A percentile compares a stretch with the other conserved stretches of the same genome.
Conservation (phyloP, 2,888 invertebrate genomes). For the Cancer borealis region DNA sequence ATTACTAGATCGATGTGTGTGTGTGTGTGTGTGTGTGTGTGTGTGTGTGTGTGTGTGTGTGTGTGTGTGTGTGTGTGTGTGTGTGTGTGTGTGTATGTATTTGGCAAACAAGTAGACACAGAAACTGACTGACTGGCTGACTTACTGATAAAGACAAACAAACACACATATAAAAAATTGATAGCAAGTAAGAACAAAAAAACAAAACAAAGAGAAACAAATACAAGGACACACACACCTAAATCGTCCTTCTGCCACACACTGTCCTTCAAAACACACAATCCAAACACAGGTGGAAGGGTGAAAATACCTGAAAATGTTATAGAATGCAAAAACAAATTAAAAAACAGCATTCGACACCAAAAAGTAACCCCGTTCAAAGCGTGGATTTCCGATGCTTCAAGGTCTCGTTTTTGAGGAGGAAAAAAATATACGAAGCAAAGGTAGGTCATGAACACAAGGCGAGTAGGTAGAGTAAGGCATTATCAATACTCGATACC, state of each 20-base stretch:
- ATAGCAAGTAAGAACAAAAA: too few relatives aligned
- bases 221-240: too few relatives aligned
- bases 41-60: slow-evolving; percentile 52
- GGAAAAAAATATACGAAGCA: not conserved
- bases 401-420: not conserved
- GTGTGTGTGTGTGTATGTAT: slow-evolving; percentile 46
- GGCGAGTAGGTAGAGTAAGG: not conserved
- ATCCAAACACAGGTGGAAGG: too few relatives aligned
- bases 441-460: not conserved
- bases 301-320: too few relatives aligned
- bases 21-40: slow-evolving; percentile 52
- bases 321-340: too few relatives aligned
- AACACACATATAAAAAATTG: too few relatives aligned
- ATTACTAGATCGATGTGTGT: not conserved
- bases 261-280: too few relatives aligned
- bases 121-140: not conserved
- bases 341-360: too few relatives aligned
- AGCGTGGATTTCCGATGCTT: not conserved
- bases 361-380: not conserved
- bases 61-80: slow-evolving; percentile 52
- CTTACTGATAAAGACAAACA: too few relatives aligned
- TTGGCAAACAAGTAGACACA: not conserved
- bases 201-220: too few relatives aligned
- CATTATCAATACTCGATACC: not conserved
- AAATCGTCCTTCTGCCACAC: too few relatives aligned